Percentiles rank a stretch among this genome's conserved stretches.
Evolutionary conservation across 2,113 vertebrate genomes (phyloP).

Genomic region (Sebastes fasciatus): DNA sequence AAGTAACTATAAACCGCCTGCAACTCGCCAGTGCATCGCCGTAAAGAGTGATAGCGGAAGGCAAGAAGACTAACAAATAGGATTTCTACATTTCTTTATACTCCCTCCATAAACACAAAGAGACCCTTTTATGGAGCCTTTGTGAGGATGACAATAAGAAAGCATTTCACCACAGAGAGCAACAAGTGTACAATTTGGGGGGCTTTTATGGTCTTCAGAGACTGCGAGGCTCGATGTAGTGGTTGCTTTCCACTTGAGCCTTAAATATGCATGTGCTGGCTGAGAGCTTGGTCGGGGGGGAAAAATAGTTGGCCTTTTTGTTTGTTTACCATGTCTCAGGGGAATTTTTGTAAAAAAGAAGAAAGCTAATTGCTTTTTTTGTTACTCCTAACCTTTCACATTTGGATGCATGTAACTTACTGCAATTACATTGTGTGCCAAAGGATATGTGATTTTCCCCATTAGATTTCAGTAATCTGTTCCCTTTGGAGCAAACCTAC

Average conservation of each 20-base stretch:
- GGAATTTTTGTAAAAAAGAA: conserved; percentile 62
- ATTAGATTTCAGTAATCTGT: conserved; percentile 46
- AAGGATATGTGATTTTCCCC: conserved; percentile 67
- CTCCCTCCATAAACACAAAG: conserved; percentile 39
- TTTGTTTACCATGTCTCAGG: conserved; percentile 77
- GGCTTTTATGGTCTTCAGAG: conserved; percentile 47
- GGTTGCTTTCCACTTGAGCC: conserved; percentile 52
- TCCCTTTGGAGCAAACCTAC: conserved; percentile 49
- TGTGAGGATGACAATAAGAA: conserved; percentile 47
- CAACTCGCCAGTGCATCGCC: conserved; percentile 57
- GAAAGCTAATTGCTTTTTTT: conserved; percentile 79
- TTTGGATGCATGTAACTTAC: conserved; percentile 70
- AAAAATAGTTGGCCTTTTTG: conserved; percentile 57
- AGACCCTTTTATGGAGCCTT: conserved; percentile 50
- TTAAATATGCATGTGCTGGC: conserved; percentile 71
- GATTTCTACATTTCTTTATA: conserved; percentile 40
- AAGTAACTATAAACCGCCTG: conserved; percentile 70
- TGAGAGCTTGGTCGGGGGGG: conserved; percentile 38
- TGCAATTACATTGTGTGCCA: conserved; percentile 68
- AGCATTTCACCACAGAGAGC: conserved; percentile 46
- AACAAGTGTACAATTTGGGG: conserved; percentile 53
- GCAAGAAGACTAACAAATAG: conserved; percentile 37
- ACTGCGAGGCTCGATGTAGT: conserved; percentile 27
- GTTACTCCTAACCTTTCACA: conserved; percentile 78
- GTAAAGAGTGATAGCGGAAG: conserved; percentile 35